A percentile compares a stretch with the other conserved stretches of the same genome.
These are phyloP conservation scores for Charina bottae DNA, from an alignment of 2,113 vertebrate species.

Conservation along the genomic window DNA sequence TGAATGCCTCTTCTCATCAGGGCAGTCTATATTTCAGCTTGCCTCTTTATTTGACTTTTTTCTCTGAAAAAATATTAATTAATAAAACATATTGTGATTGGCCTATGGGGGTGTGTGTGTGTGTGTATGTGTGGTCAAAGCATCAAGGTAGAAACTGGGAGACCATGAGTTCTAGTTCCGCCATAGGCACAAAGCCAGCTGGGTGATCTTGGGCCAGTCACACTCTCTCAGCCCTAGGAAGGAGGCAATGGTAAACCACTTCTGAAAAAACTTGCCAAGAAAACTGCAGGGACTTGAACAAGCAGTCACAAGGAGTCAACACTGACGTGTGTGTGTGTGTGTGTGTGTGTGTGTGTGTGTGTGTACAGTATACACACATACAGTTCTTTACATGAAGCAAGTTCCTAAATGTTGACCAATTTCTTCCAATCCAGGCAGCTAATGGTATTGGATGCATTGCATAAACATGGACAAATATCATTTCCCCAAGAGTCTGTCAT, in stretches of 20 bases:
- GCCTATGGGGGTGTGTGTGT: neutral
- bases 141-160: neutral
- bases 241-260: neutral
- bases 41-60: neutral
- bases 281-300: neutral
- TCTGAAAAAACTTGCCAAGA: neutral
- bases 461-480: slow-evolving; percentile 68
- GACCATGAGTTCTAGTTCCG: neutral
- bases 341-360: too few relatives aligned
- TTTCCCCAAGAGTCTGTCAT: slow-evolving; percentile 69
- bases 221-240: neutral
- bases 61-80: neutral
- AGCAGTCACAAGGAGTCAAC: neutral
- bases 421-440: slow-evolving; percentile 67
- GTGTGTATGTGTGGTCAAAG: neutral
- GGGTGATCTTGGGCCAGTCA: neutral
- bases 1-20: neutral
- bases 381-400: slow-evolving; percentile 68
- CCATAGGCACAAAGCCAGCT: neutral
- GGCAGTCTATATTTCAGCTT: neutral
- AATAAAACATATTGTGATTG: neutral
- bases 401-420: slow-evolving; percentile 82
- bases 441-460: slow-evolving; percentile 71
- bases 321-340: neutral
- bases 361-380: too few relatives aligned